Percentiles rank a stretch among this genome's conserved stretches.
Conservation (phyloP, 2,888 invertebrate genomes). For the Temnothorax rugatulus region DNA sequence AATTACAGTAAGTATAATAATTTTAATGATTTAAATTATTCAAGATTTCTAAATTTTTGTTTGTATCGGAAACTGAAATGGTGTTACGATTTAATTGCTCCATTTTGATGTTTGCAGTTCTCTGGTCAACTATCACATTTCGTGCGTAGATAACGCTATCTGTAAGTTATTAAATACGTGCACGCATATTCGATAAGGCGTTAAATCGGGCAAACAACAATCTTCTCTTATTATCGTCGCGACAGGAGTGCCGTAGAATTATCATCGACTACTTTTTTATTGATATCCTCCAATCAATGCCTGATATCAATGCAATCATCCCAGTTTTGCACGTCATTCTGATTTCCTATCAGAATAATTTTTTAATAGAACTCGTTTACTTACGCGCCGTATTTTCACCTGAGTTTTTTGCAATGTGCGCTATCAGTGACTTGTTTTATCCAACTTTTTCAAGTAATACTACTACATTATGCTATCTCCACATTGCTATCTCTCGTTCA, state of each 20-base stretch:
- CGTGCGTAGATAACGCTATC: conserved; percentile 34
- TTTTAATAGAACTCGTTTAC: not conserved
- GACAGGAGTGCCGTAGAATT: not conserved
- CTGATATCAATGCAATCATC: not conserved
- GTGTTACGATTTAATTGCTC: not conserved
- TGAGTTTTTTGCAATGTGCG: not conserved
- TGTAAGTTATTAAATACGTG: conserved; percentile 26
- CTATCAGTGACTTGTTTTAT: conserved; percentile 30
- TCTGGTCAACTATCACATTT: not conserved
- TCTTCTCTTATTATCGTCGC: conserved; percentile 26
- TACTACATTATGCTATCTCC: not conserved
- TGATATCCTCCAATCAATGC: not conserved
- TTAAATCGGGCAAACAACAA: conserved; percentile 32
- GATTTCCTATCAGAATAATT: conserved; percentile 26
- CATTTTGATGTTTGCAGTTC: conserved; percentile 28
- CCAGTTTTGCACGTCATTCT: conserved; percentile 6
- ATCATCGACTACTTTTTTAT: conserved; percentile 1
- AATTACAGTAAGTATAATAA: not conserved
- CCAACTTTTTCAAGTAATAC: not conserved
- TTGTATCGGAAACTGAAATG: not conserved
- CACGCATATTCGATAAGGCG: conserved; percentile 20
- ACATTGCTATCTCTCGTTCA: not conserved
- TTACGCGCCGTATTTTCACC: conserved; percentile 29
- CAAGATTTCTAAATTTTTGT: not conserved
- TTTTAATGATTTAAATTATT: not conserved